A percentile compares a stretch with the other conserved stretches of the same genome.
Evolutionary conservation across 2,797 vertebrate genomes (phyloP).

Genomic region (Sphaeramia orbicularis): DNA sequence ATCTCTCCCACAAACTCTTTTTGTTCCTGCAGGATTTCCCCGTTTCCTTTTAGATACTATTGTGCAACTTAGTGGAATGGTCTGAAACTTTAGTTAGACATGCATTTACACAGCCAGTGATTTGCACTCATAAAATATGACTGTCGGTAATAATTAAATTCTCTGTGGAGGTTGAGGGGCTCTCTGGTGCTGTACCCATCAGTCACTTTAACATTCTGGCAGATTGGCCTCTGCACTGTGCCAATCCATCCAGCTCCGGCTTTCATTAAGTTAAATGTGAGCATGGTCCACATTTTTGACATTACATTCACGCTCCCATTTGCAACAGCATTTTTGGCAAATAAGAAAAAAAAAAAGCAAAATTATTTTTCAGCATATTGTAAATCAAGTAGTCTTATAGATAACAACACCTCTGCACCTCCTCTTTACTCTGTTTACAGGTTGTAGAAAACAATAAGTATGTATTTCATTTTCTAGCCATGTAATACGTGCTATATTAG

Average conservation of each 20-base stretch:
- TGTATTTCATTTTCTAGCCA: too few species aligned
- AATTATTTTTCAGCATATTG: too few species aligned
- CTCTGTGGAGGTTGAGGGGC: conserved; percentile 45
- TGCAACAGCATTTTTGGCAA: too few species aligned
- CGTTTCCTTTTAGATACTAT: conserved; percentile 11
- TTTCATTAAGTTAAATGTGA: conserved; percentile 60
- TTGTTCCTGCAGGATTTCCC: too few species aligned
- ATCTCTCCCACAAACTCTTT: too few species aligned
- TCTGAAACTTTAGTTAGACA: conserved; percentile 24
- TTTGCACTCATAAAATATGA: conserved; percentile 48
- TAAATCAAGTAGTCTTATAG: too few species aligned
- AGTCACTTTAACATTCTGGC: conserved; percentile 55
- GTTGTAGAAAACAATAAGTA: too few species aligned
- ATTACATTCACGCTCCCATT: conserved; percentile 6
- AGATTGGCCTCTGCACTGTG: conserved; percentile 13
- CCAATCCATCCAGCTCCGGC: conserved; percentile 36
- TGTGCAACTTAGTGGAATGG: conserved; percentile 3
- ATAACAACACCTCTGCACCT: too few species aligned
- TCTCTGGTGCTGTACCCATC: conserved; percentile 42
- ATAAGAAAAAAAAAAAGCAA: too few species aligned
- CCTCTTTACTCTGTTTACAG: too few species aligned
- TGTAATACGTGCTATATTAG: too few species aligned
- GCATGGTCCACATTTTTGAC: conserved; percentile 31
- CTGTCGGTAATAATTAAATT: conserved; percentile 59
- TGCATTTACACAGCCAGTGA: conserved; percentile 35